Base-by-base conservation (phyloP, 2,888 invertebrate species). In the Pandemis cinnamomeana region DNA sequence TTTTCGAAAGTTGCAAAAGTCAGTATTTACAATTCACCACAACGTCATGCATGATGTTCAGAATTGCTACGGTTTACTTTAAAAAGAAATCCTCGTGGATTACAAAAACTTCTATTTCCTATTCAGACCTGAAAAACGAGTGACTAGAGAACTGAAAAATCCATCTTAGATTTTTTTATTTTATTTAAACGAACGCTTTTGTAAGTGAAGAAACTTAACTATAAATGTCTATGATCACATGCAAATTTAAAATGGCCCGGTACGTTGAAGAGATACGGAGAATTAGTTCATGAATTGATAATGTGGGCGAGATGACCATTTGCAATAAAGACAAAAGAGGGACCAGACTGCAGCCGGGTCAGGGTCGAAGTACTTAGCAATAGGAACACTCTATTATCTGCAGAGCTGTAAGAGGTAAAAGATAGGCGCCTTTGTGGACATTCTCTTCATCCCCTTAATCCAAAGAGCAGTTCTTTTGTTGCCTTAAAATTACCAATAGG, bases 241-340 rank as follows among this genome's bases (percentile, higher is more conserved):
- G n/a, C 46, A 63, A 15, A 6, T n/a, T 15, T 53, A 46, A 66
- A 71, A 44, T 51, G 60, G 51, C 66, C 55, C 61, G 61, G 27
- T 63, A 46, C n/a, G 11, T 44, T 48, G 62, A 8, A 63, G 60
- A 48, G 15, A 63, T 55, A 55, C 11, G 53, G 53, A 36, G 53
- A 48, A 74, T 70, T 70, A 46, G 64, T 70, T 13, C 44, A 42
- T 20, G 20, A 66, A 66, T 71, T 64, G 69, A 71, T 69, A 73
- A 75, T 75, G 79, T 79, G 70, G 80, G 79, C 75, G 78, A 60
- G 78, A 75, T 71, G 76, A 73, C 73, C 76, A 75, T 67, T 67
- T 67, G 71, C 78, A 79, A 58, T 74, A 64, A 63, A 53, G 60
- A 66, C 69, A 64, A 66, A 53, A 63, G 62, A 48, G 58, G 74